Evolutionary conservation across 1,140 invertebrate species (phyloP), one percentile per base, ranked within the genome.

Genomic region (Yoshiicerus persimilis): DNA sequence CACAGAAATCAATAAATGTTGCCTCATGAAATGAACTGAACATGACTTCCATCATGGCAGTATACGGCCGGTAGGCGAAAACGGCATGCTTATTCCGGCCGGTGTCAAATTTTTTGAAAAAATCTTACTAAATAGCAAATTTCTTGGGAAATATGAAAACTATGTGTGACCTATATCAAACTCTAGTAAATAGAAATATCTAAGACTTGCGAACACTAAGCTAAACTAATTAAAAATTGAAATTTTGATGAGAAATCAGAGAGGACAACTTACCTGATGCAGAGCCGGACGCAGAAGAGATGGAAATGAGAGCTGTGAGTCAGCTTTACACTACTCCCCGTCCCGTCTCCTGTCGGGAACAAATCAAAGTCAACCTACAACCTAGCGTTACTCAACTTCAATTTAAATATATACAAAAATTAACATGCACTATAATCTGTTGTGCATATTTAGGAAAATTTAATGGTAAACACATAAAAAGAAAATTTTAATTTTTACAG

Each of bases 211-310:
- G 32, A 20, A 16, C 34, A 77, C 16, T 23, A 86, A 32, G 11
- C 32, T 16, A 75, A 25, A 38, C 20, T 13, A 13, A 77, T n/a
- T 30, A 80, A 47, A 70, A 86, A 86, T n/a, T 30, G 25, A 87
- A 86, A 88, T 86, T n/a, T 80, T 87, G 27, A 75, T 25, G 77
- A 89, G 85, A 87, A 41, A 85, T 16, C 41, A n/a, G 25, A 84
- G 86, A 64, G 64, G 10, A 85, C 47, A 30, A 64, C 88, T 90
- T 90, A 90, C 90, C 90, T 88, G 87, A 80, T 87, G 88, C 88
- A 89, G 87, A 89, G 90, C 88, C 88, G 88, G 86, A 89, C 88
- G 70, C 87, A 87, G 88, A 90, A 90, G 87, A 87, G 88, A 88
- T 23, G 32, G 86, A 83, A 75, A 38, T 66, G 84, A 80, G 16